Conservation (phyloP, 2,113 vertebrate genomes). For the Bujurquina vittata region DNA sequence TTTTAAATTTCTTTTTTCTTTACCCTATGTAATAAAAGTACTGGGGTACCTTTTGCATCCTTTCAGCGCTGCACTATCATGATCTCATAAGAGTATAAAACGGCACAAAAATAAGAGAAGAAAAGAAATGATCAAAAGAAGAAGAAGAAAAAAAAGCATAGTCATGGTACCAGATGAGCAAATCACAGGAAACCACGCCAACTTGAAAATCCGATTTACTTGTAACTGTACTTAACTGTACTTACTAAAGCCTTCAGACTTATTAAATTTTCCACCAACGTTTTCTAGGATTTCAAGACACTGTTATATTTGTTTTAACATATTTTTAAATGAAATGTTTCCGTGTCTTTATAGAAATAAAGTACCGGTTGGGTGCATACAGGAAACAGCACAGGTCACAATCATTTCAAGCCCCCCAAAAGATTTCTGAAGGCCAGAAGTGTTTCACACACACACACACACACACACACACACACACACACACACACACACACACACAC, state of each 20-base stretch:
- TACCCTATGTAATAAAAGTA: not conserved
- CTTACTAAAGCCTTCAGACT: not conserved
- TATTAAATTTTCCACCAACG: not conserved
- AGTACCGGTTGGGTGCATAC: not conserved
- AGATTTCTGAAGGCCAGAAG: not conserved
- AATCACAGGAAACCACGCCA: not conserved
- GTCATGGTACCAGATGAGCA: not conserved
- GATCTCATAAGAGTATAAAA: not conserved
- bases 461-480: fast-evolving
- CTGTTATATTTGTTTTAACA: not conserved
- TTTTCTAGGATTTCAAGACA: not conserved
- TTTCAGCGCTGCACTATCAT: not conserved
- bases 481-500: not conserved
- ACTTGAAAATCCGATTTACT: not conserved
- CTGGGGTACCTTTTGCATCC: not conserved
- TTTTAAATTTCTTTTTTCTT: not conserved
- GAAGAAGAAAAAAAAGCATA: not conserved
- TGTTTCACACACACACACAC: not conserved
- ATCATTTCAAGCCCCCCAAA: not conserved
- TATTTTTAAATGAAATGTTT: not conserved
- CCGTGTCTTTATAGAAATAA: not conserved
- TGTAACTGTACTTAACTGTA: not conserved
- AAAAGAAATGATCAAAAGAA: not conserved
- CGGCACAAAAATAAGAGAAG: not conserved
- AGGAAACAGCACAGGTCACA: not conserved